These are phyloP conservation scores for Cygnus buccinator DNA, from an alignment of 2,113 vertebrate genomes.

Conservation along the genomic window DNA sequence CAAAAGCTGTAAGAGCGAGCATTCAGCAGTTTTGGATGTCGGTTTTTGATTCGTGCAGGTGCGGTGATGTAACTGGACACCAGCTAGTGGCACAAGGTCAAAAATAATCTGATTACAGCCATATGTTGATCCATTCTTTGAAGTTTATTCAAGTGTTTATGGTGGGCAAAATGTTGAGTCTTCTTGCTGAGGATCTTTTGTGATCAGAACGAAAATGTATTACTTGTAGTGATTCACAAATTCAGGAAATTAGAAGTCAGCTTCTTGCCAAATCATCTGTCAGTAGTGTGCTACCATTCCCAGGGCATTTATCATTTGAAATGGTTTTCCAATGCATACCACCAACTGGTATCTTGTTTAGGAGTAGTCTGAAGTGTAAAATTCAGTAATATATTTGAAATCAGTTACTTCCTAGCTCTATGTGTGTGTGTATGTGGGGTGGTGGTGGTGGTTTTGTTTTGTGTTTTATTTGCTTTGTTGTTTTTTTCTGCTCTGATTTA, in stretches of 20 bases:
- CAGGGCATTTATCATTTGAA: neutral
- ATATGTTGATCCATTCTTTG: neutral
- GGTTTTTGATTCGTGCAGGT: neutral
- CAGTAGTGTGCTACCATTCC: neutral
- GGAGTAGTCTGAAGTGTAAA: neutral
- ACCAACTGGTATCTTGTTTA: neutral
- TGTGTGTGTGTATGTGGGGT: accelerated
- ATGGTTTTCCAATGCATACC: neutral
- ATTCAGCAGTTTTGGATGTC: neutral
- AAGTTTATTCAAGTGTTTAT: neutral
- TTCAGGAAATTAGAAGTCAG: neutral
- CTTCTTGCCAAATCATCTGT: neutral
- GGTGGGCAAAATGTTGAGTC: neutral
- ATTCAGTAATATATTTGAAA: neutral
- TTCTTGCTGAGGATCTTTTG: neutral
- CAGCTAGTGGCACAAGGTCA: slow-evolving; percentile 23
- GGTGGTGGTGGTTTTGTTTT: neutral
- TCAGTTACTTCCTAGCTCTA: neutral
- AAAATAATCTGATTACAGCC: neutral
- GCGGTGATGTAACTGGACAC: neutral
- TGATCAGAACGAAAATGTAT: neutral
- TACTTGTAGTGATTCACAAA: neutral
- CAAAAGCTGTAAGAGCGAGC: neutral
- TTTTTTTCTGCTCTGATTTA: neutral
- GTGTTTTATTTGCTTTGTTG: neutral